Base-by-base conservation (phyloP, 1,140 invertebrate genomes). In the Lordiphosa stackelbergi region DNA sequence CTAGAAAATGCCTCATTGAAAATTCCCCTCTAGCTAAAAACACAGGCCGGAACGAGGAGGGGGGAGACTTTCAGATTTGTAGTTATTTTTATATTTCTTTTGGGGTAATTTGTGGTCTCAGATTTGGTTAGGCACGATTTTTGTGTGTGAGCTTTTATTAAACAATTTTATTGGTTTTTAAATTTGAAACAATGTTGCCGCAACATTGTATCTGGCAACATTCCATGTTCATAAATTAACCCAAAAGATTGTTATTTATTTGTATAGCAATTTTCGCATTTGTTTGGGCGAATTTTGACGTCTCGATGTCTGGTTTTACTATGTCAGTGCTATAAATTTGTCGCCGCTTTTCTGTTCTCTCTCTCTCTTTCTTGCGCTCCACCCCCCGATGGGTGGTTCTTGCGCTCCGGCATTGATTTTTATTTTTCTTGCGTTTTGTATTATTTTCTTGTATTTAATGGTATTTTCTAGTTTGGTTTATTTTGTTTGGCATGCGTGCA, bases 281-380 rank as follows among this genome's bases (percentile, higher is more conserved):
- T 36, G 43, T 42, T 62, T 49, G 37, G 45, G 60, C 49, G 49
- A 55, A 46, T 46, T 74, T 64, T 81, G 75, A 81, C 75, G 75
- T 75, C 75, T 75, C 77, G 63, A 69, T 83, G 75, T 81, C 75
- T 81, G 75, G 59, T 72, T 83, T 83, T 31, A 31, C 55, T 75
- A 69, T 81, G 75, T 81, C 75, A 83, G 69, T 75, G 63, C 77
- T 61, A 81, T 81, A 83, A 83, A 81, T 81, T 81, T 75, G 75
- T 79, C 75, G 75, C 71, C 66, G 59, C 40, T 66, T 40, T 66
- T 22, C 19, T 4, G 2, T 11, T 11, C 28, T 31, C 38, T 7
- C 38, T 7, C 9, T 31, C 12, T 31, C 42, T 49, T 41, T 55
- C 45, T 22, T 45, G 12, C 36, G 22, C 36, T 31, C 24, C 9